Conservation (phyloP, 2,888 invertebrate species). For the Brachycybe producta region DNA sequence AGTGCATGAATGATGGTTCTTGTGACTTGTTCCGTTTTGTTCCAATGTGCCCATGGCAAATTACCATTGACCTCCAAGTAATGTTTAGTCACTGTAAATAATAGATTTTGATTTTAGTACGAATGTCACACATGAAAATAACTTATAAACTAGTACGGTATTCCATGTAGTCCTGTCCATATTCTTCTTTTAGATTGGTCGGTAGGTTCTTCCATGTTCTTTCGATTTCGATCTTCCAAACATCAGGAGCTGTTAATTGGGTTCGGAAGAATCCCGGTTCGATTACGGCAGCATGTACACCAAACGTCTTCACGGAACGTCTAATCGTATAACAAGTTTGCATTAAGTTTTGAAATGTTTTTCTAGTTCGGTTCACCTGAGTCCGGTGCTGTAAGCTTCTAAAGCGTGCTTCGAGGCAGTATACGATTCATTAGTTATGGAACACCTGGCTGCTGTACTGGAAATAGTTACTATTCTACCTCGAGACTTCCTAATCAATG, state of each 20-base stretch:
- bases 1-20: conserved; percentile 1
- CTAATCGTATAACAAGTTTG: too few species aligned
- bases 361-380: conserved; percentile 6
- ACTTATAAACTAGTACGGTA: too few species aligned
- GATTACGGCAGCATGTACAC: neutral
- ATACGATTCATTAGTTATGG: conserved; percentile 1
- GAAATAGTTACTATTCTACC: conserved; percentile 9
- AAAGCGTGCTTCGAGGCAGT: conserved; percentile 6
- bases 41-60: too few species aligned
- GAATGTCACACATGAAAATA: neutral
- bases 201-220: conserved; percentile 4
- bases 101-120: neutral
- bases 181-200: conserved; percentile 4
- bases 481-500: conserved; percentile 2
- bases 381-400: conserved; percentile 8
- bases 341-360: neutral
- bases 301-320: conserved; percentile 4
- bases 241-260: neutral
- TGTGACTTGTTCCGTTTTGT: neutral
- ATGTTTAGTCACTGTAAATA: too few species aligned
- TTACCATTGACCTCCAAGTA: too few species aligned
- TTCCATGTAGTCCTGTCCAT: conserved; percentile 10
- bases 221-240: neutral
- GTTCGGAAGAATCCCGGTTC: conserved; percentile 9
- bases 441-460: conserved; percentile 7